A percentile compares a stretch with the other conserved stretches of the same genome.
Conservation (phyloP, 2,888 invertebrate species). For the Rhamnusium bicolor region DNA sequence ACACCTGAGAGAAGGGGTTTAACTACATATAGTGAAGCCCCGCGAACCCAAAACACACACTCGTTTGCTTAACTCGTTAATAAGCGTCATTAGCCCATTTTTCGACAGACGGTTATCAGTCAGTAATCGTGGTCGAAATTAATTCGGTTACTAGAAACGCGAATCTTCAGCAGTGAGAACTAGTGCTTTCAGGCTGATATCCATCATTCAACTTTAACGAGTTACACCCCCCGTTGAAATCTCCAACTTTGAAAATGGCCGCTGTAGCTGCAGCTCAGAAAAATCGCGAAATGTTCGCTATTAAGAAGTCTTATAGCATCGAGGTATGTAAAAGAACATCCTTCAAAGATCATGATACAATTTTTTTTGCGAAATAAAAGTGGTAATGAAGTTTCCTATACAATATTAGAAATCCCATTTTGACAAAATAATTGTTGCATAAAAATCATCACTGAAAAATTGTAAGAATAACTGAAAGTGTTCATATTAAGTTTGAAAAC, state of each 20-base stretch:
- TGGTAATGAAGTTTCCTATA: no score
- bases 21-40: constrained; percentile 68
- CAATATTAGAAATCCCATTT: no score
- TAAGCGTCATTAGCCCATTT: constrained; percentile 56
- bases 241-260: constrained; percentile 74
- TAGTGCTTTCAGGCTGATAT: constrained; percentile 68
- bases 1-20: constrained; percentile 64
- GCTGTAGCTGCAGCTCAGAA: constrained; percentile 94
- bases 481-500: no score
- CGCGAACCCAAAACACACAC: constrained; percentile 63
- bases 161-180: constrained; percentile 71
- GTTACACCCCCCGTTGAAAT: constrained; percentile 54
- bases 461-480: no score
- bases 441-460: no score
- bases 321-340: constrained; percentile 82
- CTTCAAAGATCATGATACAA: neutral
- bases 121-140: constrained; percentile 75
- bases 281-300: constrained; percentile 96
- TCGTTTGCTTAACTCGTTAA: constrained; percentile 67
- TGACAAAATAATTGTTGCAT: no score
- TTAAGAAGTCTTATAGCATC: constrained; percentile 97
- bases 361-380: neutral
- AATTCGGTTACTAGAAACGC: constrained; percentile 64
- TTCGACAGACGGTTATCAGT: constrained; percentile 68
- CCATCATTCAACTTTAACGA: constrained; percentile 47